A percentile compares a stretch with the other conserved stretches of the same genome.
Conservation (phyloP, 1,140 invertebrate species). For the Anoplophora glabripennis region DNA sequence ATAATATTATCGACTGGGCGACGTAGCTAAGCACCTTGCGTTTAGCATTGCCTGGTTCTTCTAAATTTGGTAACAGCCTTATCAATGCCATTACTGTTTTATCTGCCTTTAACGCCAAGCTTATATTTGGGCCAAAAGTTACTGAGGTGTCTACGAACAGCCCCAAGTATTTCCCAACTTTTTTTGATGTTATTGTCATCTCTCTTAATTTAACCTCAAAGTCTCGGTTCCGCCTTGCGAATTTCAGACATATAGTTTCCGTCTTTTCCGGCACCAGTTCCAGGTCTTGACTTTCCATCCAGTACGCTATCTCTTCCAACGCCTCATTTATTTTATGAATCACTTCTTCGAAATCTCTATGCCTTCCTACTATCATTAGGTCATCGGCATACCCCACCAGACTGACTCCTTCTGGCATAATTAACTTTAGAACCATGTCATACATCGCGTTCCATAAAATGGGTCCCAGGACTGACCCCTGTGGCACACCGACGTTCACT, state of each 20-base stretch:
- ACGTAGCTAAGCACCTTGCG: conserved; percentile 7
- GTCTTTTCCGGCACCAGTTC: conserved; percentile 35
- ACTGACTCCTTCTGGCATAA: neutral
- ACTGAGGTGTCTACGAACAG: conserved; percentile 4
- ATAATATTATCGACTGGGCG: conserved; percentile 12
- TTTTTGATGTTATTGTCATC: neutral
- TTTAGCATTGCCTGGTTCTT: conserved; percentile 9
- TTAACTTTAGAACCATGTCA: conserved; percentile 1
- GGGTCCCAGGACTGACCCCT: conserved; percentile 49
- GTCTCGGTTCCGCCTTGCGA: neutral
- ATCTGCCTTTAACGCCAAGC: neutral
- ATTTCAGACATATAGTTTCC: conserved; percentile 22
- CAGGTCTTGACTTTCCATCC: neutral
- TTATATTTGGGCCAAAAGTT: conserved; percentile 10
- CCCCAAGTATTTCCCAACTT: conserved; percentile 22
- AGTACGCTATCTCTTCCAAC: neutral
- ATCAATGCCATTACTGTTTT: neutral
- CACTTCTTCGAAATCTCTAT: neutral
- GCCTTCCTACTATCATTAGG: neutral
- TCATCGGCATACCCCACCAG: conserved; percentile 11
- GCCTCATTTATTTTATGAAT: neutral
- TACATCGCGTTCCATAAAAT: conserved; percentile 44
- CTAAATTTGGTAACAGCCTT: conserved; percentile 19
- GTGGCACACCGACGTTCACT: conserved; percentile 46
- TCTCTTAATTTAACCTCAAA: neutral